Conservation (phyloP, 2,888 invertebrate species). For the Athrips mouffetella region DNA sequence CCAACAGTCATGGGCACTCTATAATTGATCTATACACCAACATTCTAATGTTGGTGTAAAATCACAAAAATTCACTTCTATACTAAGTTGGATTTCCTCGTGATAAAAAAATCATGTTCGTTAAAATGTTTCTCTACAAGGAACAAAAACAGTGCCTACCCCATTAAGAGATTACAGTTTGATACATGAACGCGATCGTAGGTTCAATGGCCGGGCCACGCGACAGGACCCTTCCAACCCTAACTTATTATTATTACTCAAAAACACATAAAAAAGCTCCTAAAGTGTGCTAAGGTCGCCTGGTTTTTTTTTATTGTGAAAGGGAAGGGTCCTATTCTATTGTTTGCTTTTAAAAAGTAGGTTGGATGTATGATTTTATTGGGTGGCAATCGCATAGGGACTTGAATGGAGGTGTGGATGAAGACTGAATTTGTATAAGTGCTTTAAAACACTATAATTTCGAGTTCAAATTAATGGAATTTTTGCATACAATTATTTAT, state of each 20-base stretch:
- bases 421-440: background rate
- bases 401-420: background rate
- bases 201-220: constrained; percentile 67
- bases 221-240: constrained; percentile 44
- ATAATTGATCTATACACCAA: no score
- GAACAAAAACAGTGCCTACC: background rate
- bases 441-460: background rate
- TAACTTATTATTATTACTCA: constrained; percentile 47
- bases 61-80: no score
- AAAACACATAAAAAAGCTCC: constrained; percentile 33
- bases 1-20: no score
- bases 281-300: constrained; percentile 65
- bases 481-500: no score
- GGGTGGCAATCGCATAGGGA: constrained; percentile 39
- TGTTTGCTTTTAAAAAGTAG: constrained; percentile 34
- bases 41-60: no score
- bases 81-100: no score
- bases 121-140: background rate
- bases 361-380: constrained; percentile 36
- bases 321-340: constrained; percentile 39
- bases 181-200: constrained; percentile 10
- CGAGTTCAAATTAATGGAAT: background rate
- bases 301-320: constrained; percentile 31
- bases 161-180: constrained; percentile 13
- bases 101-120: no score